Evolutionary conservation across 30 jellyfish, hydroid and myxozoan species (phyloP).

Genomic region (Nemopilema nomurai): DNA sequence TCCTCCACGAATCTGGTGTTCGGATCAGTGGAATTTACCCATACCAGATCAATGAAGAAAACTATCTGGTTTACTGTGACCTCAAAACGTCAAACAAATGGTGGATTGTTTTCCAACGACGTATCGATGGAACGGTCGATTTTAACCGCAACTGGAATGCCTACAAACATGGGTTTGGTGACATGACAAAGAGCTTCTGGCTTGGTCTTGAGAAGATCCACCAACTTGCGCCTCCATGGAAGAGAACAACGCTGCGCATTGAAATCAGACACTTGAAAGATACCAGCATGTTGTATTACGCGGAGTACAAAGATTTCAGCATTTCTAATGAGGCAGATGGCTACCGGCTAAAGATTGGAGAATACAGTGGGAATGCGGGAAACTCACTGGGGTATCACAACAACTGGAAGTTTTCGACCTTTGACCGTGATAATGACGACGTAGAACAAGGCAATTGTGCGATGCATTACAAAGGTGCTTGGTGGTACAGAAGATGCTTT

Average conservation of each 20-base stretch:
- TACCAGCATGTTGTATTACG: not conserved
- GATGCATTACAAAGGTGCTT: not conserved
- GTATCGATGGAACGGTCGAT: not conserved
- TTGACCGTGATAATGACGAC: not conserved
- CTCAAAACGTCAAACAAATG: not conserved
- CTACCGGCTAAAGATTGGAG: not conserved
- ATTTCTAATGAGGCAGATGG: not conserved
- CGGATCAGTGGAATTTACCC: not conserved
- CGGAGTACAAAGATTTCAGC: not conserved
- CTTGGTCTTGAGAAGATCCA: conserved; percentile 20
- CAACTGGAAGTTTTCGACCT: not conserved
- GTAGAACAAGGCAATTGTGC: not conserved
- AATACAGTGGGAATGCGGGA: conserved; percentile 9
- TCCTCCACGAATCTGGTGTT: not conserved
- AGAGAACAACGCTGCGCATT: not conserved
- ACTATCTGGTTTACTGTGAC: conserved; percentile 1
- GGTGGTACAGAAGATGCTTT: not conserved
- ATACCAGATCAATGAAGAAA: not conserved
- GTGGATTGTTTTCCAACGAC: conserved; percentile 29
- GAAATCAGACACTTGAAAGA: not conserved
- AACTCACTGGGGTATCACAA: not conserved
- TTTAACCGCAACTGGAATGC: conserved; percentile 4
- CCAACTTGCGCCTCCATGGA: conserved; percentile 3
- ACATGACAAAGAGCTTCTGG: conserved; percentile 4
- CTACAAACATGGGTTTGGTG: conserved; percentile 16